Base-by-base conservation (phyloP, 2,797 vertebrate species). In the Synanceia verrucosa region DNA sequence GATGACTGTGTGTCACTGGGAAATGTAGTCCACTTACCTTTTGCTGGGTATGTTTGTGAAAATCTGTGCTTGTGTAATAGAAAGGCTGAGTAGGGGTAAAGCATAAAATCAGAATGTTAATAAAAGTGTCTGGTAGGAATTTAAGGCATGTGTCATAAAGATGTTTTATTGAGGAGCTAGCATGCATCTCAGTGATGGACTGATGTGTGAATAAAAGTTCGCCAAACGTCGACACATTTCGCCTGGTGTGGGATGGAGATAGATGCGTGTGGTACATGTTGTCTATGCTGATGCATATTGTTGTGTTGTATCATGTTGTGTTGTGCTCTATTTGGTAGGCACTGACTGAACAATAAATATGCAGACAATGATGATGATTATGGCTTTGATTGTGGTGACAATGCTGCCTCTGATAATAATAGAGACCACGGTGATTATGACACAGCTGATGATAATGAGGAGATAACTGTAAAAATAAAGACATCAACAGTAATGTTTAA, bases 191-290 rank as follows among this genome's bases (percentile, higher is more conserved):
- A 65, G 55, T 39, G 48, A 69, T 19, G 34, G 59, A 29, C 21
- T 79, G 81, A 83, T 81, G 81, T 90, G 51, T 69, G 70, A 52
- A 64, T n/a, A n/a, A 70, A 59, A 81, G 37, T 69, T 62, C 51
- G 76, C 65, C 5, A 33, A 85, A 81, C 82, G 78, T 67, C 73
- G 70, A 84, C 73, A 76, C 23, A 11, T 64, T 18, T 75, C 4
- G 11, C 31, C 31, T 53, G 2, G 2, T 47, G 51, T 66, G 21
- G n/a, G 43, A 36, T 29, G 10, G 33, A 28, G 9, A 29, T 12
- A 39, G 21, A 36, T 9, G 24, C 43, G 28, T 24, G 3, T 31
- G 4, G 13, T 18, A 16, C 3, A 18, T 18, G 44, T 36, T 60
- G n/a, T 47, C 1, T 24, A 11, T 29, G 61, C 23, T n/a, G 2